Evolutionary conservation across 2,797 vertebrate species (phyloP).

Genomic region (Tamandua tetradactyla): DNA sequence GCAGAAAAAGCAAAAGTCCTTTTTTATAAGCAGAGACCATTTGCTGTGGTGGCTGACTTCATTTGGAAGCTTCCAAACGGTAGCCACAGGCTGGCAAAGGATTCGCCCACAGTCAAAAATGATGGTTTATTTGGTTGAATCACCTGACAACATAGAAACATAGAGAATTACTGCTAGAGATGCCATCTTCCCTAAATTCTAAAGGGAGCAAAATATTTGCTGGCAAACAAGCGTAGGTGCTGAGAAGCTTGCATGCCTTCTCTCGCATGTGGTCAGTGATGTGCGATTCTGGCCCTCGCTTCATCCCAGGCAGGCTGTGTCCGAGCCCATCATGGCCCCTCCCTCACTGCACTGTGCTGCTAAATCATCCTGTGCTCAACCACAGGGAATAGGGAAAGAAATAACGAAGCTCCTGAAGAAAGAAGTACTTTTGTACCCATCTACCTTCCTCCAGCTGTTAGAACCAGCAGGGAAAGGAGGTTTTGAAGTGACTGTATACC

Average conservation of each 20-base stretch:
- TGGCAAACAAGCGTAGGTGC: neutral
- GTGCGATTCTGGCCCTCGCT: neutral
- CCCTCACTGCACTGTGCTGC: neutral
- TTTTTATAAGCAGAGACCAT: neutral
- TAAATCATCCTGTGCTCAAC: slow-evolving; percentile 53
- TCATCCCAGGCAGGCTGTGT: slow-evolving; percentile 2
- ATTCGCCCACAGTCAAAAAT: neutral
- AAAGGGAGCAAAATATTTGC: neutral
- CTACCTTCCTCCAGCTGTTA: neutral
- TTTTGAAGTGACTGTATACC: slow-evolving; percentile 25
- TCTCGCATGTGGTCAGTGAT: neutral
- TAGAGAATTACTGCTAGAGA: neutral
- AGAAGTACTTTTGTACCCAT: neutral
- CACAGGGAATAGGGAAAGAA: slow-evolving; percentile 33
- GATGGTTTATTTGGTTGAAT: slow-evolving; percentile 24
- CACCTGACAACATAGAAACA: neutral
- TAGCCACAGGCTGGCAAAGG: neutral
- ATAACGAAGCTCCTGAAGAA: slow-evolving; percentile 2
- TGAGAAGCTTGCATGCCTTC: neutral
- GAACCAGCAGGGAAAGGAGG: neutral
- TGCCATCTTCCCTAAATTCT: neutral
- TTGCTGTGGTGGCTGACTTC: neutral
- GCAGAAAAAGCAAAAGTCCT: neutral
- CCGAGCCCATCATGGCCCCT: slow-evolving; percentile 48
- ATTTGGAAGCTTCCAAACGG: neutral